Base-by-base conservation (phyloP, 2,888 invertebrate species). In the Tetrapedia diversipes region DNA sequence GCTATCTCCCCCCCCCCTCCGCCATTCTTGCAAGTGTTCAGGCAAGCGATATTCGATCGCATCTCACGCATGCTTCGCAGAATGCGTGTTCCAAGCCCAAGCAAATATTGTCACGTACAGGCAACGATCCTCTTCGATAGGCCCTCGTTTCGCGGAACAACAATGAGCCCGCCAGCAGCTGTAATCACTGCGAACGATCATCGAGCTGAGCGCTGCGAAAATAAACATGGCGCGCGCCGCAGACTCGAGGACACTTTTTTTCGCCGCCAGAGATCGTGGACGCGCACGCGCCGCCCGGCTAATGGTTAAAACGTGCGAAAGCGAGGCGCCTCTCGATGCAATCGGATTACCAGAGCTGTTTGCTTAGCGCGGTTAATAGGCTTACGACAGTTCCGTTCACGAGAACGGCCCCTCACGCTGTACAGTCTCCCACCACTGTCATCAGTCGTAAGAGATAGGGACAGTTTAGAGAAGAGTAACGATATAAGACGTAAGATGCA, bases 261-360 rank as follows among this genome's bases (percentile, higher is more conserved):
- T 8, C 4, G 0, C 11, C 22, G 7, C 1, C 0, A 6, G 11
- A n/a, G 39, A 39, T 65, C 16, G 41, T 27, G 57, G 45, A 45
- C 51, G n/a, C 24, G 16, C 47, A 57, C 47, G 39, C 71, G 65
- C 49, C n/a, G 41, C 67, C 61, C 76, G 72, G 72, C 71, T 89
- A 86, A 90, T 88, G 77, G 88, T 74, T 85, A 87, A 87, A 90
- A 89, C 89, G 89, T 89, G 90, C 89, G 88, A 89, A 89, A 89
- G 85, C 86, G 87, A 90, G 87, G 86, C n/a, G n/a, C 83, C 89
- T 86, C 88, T 87, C 77, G 71, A 84, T 65, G 77, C 86, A 87
- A 89, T 89, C 88, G 85, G 89, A 88, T 89, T 88, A 89, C 65
- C 47, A 57, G 22, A 27, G 65, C 49, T 87, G 86, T 89, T 89